Percentiles rank a stretch among this genome's conserved stretches.
These are phyloP conservation scores for Jaculus jaculus DNA, from an alignment of 2,113 vertebrate genomes.

Conservation along the genomic window DNA sequence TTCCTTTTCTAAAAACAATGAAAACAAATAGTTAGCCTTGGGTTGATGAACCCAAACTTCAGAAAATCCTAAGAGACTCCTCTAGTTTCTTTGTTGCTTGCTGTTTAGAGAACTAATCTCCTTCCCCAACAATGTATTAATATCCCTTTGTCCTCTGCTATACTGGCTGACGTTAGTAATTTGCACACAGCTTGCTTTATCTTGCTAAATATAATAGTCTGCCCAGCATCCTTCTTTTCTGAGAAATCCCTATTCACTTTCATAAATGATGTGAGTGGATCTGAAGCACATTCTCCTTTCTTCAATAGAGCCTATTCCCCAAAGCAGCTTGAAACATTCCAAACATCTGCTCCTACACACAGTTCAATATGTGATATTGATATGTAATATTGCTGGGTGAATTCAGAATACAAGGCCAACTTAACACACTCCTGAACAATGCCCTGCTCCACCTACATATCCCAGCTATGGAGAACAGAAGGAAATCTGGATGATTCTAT, in stretches of 20 bases:
- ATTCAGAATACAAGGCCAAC: conserved; percentile 38
- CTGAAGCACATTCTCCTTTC: conserved; percentile 47
- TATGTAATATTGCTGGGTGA: conserved; percentile 18
- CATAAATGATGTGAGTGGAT: conserved; percentile 65
- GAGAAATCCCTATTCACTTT: conserved; percentile 66
- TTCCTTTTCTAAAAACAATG: conserved; percentile 23
- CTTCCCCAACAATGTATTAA: conserved; percentile 57
- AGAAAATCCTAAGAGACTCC: conserved; percentile 31
- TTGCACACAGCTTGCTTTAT: conserved; percentile 50
- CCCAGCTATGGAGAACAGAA: not conserved
- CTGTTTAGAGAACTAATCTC: conserved; percentile 64
- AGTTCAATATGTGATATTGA: conserved; percentile 57
- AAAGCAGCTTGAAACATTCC: conserved; percentile 64
- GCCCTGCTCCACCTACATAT: not conserved
- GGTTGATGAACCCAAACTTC: not conserved
- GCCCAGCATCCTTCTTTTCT: conserved; percentile 57
- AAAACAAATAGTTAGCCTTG: conserved; percentile 53
- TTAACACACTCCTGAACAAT: conserved; percentile 12
- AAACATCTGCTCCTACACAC: conserved; percentile 63
- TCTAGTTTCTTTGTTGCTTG: conserved; percentile 50
- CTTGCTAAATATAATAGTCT: conserved; percentile 63
- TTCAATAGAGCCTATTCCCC: conserved; percentile 59
- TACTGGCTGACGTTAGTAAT: conserved; percentile 29
- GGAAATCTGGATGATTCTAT: not conserved
- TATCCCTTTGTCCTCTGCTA: conserved; percentile 63